Conservation (phyloP, 2,113 vertebrate genomes). For the Gopherus flavomarginatus region DNA sequence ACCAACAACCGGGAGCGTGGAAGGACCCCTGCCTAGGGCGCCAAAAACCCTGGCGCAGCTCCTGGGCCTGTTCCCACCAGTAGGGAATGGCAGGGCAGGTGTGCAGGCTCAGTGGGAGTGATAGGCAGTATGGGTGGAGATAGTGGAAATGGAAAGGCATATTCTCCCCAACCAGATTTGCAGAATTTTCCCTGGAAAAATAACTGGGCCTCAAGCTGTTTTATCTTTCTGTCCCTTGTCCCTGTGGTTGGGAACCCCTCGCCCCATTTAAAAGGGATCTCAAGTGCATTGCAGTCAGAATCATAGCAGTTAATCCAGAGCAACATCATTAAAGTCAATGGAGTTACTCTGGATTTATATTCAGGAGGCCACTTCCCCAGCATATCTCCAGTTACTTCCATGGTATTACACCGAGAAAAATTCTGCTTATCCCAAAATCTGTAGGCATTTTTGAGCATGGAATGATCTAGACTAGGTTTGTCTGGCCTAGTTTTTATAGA, state of each 20-base stretch:
- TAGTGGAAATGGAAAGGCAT: background rate
- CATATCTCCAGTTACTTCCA: background rate
- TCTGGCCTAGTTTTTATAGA: background rate
- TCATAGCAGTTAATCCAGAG: background rate
- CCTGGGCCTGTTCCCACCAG: background rate
- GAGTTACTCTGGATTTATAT: background rate
- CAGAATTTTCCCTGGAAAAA: background rate
- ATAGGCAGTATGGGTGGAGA: background rate
- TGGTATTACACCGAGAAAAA: background rate
- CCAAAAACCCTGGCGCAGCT: too few relatives aligned
- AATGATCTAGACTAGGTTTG: background rate
- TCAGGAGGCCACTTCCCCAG: background rate
- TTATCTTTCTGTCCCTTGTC: background rate
- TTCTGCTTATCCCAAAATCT: fast-evolving
- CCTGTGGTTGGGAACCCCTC: background rate
- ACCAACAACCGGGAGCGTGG: too few relatives aligned
- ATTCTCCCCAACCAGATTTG: background rate
- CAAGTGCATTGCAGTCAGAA: background rate
- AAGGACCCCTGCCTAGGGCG: too few relatives aligned
- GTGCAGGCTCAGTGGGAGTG: background rate
- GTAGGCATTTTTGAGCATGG: fast-evolving
- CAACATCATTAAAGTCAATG: background rate
- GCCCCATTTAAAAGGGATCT: background rate
- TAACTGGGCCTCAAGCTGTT: background rate
- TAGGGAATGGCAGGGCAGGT: fast-evolving